Conservation (phyloP, 1,140 invertebrate species). For the Achatina immaculata region DNA sequence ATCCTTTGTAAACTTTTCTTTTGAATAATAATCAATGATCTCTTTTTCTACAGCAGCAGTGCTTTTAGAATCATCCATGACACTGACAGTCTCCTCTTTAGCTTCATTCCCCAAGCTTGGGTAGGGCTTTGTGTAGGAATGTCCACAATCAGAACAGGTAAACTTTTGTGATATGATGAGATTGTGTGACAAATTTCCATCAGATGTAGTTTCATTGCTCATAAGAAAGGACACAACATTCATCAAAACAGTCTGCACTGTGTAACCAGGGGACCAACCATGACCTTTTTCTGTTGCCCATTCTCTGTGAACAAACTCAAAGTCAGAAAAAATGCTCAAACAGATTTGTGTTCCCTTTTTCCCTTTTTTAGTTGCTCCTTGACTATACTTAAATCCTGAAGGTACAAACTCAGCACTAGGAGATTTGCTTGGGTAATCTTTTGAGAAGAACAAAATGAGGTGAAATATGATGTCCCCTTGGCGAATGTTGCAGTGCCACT, state of each 20-base stretch:
- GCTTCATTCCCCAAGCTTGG: slow-evolving; percentile 46
- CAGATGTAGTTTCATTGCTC: slow-evolving; percentile 38
- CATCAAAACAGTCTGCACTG: slow-evolving; percentile 60
- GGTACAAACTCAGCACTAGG: slow-evolving; percentile 66
- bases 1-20: slow-evolving; percentile 46
- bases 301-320: slow-evolving; percentile 59
- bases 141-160: slow-evolving; percentile 58
- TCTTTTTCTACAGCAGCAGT: neutral
- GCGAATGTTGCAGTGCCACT: slow-evolving; percentile 66
- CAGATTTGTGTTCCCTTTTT: slow-evolving; percentile 59
- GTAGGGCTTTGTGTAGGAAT: slow-evolving; percentile 55
- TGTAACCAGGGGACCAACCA: slow-evolving; percentile 64
- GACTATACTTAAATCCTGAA: slow-evolving; percentile 53
- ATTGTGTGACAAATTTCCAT: neutral
- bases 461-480: slow-evolving; percentile 62
- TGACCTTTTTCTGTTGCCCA: slow-evolving; percentile 57
- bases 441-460: slow-evolving; percentile 55
- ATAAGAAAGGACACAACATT: slow-evolving; percentile 61
- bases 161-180: slow-evolving; percentile 43
- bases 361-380: slow-evolving; percentile 56
- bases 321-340: slow-evolving; percentile 62
- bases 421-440: slow-evolving; percentile 60
- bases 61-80: neutral
- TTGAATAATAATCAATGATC: slow-evolving; percentile 55
- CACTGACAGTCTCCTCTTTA: neutral